Evolutionary conservation across 1,140 invertebrate genomes (phyloP), one percentile per base, ranked within the genome.

Genomic region (Rhopalosiphum maidis): DNA sequence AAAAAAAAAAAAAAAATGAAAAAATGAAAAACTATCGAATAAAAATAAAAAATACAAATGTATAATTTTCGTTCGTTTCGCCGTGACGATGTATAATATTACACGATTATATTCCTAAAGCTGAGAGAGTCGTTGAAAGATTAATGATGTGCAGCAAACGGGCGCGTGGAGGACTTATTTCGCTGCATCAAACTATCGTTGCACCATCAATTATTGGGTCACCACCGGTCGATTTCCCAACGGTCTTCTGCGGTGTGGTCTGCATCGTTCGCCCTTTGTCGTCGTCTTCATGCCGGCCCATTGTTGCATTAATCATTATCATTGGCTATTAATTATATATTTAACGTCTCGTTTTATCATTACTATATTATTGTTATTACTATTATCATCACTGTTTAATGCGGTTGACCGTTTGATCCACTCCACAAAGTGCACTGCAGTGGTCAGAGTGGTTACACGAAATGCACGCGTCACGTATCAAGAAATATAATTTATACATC

Each of bases 271-370:
- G 37, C 23, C 37, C 35, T 43, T 25, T 85, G 37, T 41, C 37
- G 60, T 11, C 18, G 30, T 68, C 15, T 15, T 68, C 60, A 4
- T 85, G 8, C 18, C 11, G 23, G 2, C 41, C 41, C 41, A 2
- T 41, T 41, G 3, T 21, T 87, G 85, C 23, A 87, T 87, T 87
- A 87, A 87, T 87, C 30, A 87, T 87, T 87, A 48, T 87, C 85
- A n/a, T 48, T 48, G 41, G 43, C 43, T 87, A 87, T 87, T 87
- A 48, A 46, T 87, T 87, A 87, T 68, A 30, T 68, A 68, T 87
- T 87, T 87, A 87, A 48, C 11, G 23, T 87, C 11, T 43, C 41
- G 43, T 87, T 87, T n/a, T 85, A 85, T 41, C 23, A 43, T 85
- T 43, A 41, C 41, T 41, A 41, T 41, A 41, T 1, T 41, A 87